These are phyloP conservation scores for Drosophila lacteicornis DNA, from an alignment of 1,140 invertebrate species.

Conservation along the genomic window DNA sequence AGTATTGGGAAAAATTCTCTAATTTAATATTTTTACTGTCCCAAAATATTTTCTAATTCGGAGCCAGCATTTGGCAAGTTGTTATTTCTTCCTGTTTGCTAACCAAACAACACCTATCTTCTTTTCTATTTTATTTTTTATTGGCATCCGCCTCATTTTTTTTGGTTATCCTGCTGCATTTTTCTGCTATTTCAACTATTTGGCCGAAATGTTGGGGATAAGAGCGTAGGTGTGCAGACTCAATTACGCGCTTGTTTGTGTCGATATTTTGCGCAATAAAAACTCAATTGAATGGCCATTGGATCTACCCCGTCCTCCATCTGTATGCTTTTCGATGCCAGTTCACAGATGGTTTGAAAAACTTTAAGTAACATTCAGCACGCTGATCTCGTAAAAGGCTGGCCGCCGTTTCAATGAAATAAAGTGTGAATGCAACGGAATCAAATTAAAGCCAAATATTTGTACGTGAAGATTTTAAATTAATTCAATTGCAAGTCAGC, in stretches of 20 bases:
- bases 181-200: slow-evolving; percentile 56
- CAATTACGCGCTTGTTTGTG: slow-evolving; percentile 71
- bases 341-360: neutral
- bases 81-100: slow-evolving; percentile 5
- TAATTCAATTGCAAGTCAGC: slow-evolving; percentile 47
- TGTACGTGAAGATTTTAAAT: slow-evolving; percentile 43
- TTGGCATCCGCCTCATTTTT: slow-evolving; percentile 58
- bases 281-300: slow-evolving; percentile 58
- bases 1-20: too few relatives aligned
- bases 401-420: slow-evolving; percentile 34
- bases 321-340: neutral
- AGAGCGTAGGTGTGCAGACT: slow-evolving; percentile 43
- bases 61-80: too few relatives aligned
- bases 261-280: slow-evolving; percentile 69
- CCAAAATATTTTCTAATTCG: neutral
- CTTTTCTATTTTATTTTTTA: slow-evolving; percentile 60
- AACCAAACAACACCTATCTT: slow-evolving; percentile 62
- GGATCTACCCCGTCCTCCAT: neutral
- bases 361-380: slow-evolving; percentile 18
- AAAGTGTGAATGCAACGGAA: slow-evolving; percentile 11
- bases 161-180: slow-evolving; percentile 60
- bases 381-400: slow-evolving; percentile 28
- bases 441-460: slow-evolving; percentile 65
- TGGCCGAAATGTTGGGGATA: slow-evolving; percentile 2
- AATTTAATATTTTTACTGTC: neutral